These are phyloP conservation scores for Megaceryle maxima DNA, from an alignment of 2,113 vertebrate species.

Conservation along the genomic window DNA sequence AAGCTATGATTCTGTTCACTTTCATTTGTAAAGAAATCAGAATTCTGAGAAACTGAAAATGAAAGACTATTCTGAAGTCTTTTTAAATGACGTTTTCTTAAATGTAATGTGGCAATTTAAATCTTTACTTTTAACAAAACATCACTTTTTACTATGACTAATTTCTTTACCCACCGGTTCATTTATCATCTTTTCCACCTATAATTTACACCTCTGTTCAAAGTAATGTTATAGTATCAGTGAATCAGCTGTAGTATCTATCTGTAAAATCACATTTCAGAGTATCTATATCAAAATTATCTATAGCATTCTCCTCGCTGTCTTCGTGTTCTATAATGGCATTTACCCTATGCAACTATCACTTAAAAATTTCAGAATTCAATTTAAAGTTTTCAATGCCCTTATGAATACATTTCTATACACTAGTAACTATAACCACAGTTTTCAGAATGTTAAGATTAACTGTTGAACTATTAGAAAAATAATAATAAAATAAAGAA, in stretches of 20 bases:
- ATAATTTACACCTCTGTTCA: neutral
- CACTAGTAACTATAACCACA: neutral
- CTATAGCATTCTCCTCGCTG: neutral
- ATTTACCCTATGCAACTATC: neutral
- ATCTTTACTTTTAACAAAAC: neutral
- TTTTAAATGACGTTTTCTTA: neutral
- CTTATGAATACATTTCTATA: neutral
- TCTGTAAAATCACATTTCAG: neutral
- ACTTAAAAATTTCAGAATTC: neutral
- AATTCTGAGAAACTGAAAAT: neutral
- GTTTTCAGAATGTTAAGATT: neutral
- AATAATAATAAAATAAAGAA: neutral
- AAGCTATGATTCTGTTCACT: neutral
- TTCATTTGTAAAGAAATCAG: neutral
- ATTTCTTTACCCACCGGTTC: neutral
- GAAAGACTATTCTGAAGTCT: neutral
- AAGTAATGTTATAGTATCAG: neutral
- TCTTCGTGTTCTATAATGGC: neutral
- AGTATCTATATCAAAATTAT: neutral
- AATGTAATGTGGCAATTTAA: neutral
- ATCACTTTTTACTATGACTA: neutral
- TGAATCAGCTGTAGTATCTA: neutral
- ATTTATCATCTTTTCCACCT: neutral
- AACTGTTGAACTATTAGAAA: neutral
- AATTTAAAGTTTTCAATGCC: neutral